These are phyloP conservation scores for Plagodis dolabraria DNA, from an alignment of 2,888 invertebrate genomes.

Conservation along the genomic window DNA sequence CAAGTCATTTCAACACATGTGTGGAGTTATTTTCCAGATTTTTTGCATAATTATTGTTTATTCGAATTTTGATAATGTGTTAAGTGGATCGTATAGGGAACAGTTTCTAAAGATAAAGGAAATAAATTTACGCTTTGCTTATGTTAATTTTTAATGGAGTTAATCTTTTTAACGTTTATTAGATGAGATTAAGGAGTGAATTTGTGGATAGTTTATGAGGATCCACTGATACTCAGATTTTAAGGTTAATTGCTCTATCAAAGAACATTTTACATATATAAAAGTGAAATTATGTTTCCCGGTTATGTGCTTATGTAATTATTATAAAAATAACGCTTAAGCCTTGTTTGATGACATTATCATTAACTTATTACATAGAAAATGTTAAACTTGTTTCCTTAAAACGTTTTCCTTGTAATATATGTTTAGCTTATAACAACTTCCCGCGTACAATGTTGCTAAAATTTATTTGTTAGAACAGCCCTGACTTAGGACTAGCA, in stretches of 20 bases:
- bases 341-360: no score
- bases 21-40: slow-evolving; percentile 67
- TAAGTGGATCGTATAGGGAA: slow-evolving; percentile 39
- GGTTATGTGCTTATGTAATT: no score
- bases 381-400: no score
- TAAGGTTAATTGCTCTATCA: slow-evolving; percentile 22
- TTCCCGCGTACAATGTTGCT: no score
- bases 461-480: no score
- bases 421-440: no score
- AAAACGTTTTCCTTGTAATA: no score
- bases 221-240: slow-evolving; percentile 14
- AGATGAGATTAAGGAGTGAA: slow-evolving; percentile 33
- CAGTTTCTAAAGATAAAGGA: slow-evolving; percentile 36
- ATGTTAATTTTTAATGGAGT: slow-evolving; percentile 37
- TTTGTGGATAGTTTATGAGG: slow-evolving; percentile 32
- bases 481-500: no score
- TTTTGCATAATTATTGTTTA: slow-evolving; percentile 61
- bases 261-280: slow-evolving; percentile 4
- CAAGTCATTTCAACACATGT: slow-evolving; percentile 57
- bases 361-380: no score
- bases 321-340: no score
- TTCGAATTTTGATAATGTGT: slow-evolving; percentile 44
- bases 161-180: slow-evolving; percentile 34
- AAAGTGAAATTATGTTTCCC: not conserved
- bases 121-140: slow-evolving; percentile 23